Percentiles rank a stretch among this genome's conserved stretches.
phyloP scores from a whole-genome alignment of 1,140 invertebrate species.

The Forficula auricularia region DNA sequence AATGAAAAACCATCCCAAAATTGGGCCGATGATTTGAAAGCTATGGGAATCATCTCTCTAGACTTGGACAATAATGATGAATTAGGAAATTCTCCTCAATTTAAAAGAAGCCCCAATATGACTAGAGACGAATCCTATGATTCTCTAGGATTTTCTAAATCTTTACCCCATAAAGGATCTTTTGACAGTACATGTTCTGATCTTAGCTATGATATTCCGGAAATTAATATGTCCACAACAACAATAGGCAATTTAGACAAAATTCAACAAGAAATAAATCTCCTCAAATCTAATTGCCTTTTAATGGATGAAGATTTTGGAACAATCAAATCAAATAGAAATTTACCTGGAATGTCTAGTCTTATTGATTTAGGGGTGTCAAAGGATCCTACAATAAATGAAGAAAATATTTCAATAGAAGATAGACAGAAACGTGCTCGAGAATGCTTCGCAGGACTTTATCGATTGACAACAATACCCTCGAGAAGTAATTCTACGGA shows the following conservation, averaged over 20 bases:
- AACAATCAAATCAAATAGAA: constrained; percentile 18
- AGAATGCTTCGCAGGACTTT: constrained; percentile 16
- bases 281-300: constrained; percentile 18
- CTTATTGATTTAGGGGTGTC: constrained; percentile 9
- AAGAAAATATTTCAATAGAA: not conserved
- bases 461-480: constrained; percentile 18
- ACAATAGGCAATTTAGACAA: constrained; percentile 16
- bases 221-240: constrained; percentile 9
- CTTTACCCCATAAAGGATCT: constrained; percentile 12
- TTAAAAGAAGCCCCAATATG: too few relatives aligned
- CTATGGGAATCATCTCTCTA: too few relatives aligned
- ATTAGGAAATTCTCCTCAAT: too few relatives aligned
- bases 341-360: constrained; percentile 17
- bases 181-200: constrained; percentile 20
- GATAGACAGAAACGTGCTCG: constrained; percentile 13
- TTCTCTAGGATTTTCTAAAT: constrained; percentile 8
- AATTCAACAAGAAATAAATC: constrained; percentile 19
- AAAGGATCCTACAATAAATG: not conserved
- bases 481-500: constrained; percentile 15
- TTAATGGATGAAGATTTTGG: constrained; percentile 21
- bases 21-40: too few relatives aligned
- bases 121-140: constrained; percentile 9
- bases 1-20: too few relatives aligned
- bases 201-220: constrained; percentile 17
- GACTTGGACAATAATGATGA: too few relatives aligned